Evolutionary conservation across 2,797 vertebrate genomes (phyloP), one percentile per base, ranked within the genome.

Genomic region (Poliocrania exsul): DNA sequence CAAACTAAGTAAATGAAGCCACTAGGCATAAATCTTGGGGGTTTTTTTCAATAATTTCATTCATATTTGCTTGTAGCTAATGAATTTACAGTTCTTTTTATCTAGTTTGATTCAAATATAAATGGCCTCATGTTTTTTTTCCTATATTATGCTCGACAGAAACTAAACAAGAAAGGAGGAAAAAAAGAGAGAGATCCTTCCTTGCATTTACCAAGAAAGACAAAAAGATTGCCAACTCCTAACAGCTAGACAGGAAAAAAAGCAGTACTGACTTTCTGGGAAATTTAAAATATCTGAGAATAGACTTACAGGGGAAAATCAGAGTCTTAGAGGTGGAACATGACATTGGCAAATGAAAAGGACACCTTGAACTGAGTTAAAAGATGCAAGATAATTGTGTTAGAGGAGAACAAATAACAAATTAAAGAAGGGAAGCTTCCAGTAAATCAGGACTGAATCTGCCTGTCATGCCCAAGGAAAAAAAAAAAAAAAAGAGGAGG

Each of bases 1-100:
- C 75, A 96, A 95, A 95, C 67, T 93, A 96, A 95, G 25, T 70
- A 92, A 80, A 77, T 67, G 2, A 95, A 92, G 37, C 82, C 37
- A 78, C 49, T 54, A 86, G 44, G 44, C 67, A 83, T 92, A 94
- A 93, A 91, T 53, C 33, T 75, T 44, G 47, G 6, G 4, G 16
- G 44, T 38, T 38, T 38, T 38, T 38, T 38, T 81, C 6, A 88
- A 53, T 31, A 56, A 42, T 74, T 90, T 47, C 67, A 79, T 53
- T 74, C 38, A 73, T 61, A 50, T 73, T 77, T 84, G 33, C 49
- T 81, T 86, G 33, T 23, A 81, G 15, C 19, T 74, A 42, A 29
- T 80, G 47, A 74, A 81, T 73, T 75, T 75, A 26, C 24, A 64
- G 10, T 4, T 64, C 26, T 81, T 89, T 82, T 37, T 47, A 67